Base-by-base conservation (phyloP, 1,140 invertebrate genomes). In the Stegodyphus mimosarum region DNA sequence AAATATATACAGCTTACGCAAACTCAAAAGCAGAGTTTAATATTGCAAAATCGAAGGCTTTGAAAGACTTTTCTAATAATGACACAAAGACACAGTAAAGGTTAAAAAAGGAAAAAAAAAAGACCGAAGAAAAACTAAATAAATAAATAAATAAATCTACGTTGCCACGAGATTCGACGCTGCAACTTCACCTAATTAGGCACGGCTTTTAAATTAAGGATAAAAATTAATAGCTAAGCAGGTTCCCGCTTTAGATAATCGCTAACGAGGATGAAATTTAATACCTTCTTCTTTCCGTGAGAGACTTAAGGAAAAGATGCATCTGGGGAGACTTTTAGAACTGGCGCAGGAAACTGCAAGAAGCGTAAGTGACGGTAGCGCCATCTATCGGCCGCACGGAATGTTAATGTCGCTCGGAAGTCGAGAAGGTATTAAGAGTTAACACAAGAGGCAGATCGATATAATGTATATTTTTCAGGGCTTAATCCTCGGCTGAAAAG, bases 181-280 rank as follows among this genome's bases (percentile, higher is more conserved):
- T 33, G 33, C 33, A 33, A 33, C 33, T 33, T 13, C 64, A 18
- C 33, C 80, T 75, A 84, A 84, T 84, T 74, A 84, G 60, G 72
- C 73, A 73, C n/a, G 18, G 13, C 60, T 49, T 84, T 84, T 84
- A 84, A 75, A 76, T 84, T 84, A 66, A 84, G 81, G n/a, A 76
- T 76, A 84, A 84, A 84, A 74, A 84, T 84, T 84, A 84, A 84
- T 84, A 60, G 81, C 51, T 66, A 84, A 84, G 51, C 13, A 33
- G 48, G 48, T 51, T 18, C 81, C 55, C 71, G 73, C 76, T 75
- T 69, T 70, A 74, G 80, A 83, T 84, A 84, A 84, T 84, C 60
- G 51, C 63, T 81, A 70, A 84, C 49, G 33, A 84, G 64, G 73
- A 84, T 75, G 81, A 84, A 84, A 84, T 84, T 84, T 74, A 84